Conservation (phyloP, 2,888 invertebrate genomes). For the Heterodera filipjevi region DNA sequence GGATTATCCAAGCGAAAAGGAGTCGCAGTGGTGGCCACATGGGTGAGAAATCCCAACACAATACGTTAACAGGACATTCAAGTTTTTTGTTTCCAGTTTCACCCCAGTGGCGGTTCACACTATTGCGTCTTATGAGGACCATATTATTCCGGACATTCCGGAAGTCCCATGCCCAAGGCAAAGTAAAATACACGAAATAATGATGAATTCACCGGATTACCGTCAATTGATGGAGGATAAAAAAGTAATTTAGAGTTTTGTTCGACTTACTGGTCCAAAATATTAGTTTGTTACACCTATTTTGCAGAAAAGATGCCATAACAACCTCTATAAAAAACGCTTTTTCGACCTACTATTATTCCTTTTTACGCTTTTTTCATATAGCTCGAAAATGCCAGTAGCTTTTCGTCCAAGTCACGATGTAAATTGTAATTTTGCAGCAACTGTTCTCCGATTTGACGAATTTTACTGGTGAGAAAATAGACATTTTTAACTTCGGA, state of each 20-base stretch:
- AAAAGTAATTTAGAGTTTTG: conserved; percentile 26
- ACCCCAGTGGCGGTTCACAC: conserved; percentile 59
- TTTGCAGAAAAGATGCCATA: too few species aligned
- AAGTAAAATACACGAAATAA: conserved; percentile 44
- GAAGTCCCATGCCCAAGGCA: conserved; percentile 54
- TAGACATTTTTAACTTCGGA: conserved; percentile 49
- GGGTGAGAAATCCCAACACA: conserved; percentile 14
- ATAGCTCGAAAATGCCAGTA: too few species aligned
- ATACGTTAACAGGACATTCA: too few species aligned
- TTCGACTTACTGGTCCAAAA: too few species aligned
- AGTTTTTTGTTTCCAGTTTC: conserved; percentile 39
- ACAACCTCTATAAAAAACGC: too few species aligned
- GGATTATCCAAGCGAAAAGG: conserved; percentile 35
- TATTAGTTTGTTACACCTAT: too few species aligned
- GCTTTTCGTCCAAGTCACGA: background rate
- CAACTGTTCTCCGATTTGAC: conserved; percentile 39
- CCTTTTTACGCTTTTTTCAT: too few species aligned
- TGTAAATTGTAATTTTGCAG: too few species aligned
- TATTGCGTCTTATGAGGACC: conserved; percentile 46
- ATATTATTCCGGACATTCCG: conserved; percentile 52
- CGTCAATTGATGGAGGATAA: conserved; percentile 46
- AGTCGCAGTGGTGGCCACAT: conserved; percentile 34
- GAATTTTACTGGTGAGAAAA: conserved; percentile 48
- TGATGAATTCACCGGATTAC: conserved; percentile 44
- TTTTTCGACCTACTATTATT: too few species aligned